A percentile compares a stretch with the other conserved stretches of the same genome.
phyloP scores from a whole-genome alignment of 2,888 invertebrate species.

The Agapetus fuscipes region DNA sequence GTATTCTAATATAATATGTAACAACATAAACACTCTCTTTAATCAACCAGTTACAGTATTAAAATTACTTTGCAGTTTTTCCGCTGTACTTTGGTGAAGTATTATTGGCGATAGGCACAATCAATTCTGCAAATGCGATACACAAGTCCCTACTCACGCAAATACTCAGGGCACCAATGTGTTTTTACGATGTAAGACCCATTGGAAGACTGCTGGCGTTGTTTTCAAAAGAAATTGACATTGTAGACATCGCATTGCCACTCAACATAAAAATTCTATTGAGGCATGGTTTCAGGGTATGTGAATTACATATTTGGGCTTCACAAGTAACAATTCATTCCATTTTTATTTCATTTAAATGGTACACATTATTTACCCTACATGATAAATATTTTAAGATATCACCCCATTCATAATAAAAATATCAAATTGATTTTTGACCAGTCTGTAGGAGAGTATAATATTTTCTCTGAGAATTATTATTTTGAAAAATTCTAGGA shows the following conservation, averaged over 20 bases:
- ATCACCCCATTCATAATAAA: no score
- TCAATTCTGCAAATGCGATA: slow-evolving; percentile 37
- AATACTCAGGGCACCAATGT: slow-evolving; percentile 45
- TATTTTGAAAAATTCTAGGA: no score
- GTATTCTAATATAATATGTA: no score
- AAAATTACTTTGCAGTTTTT: slow-evolving; percentile 29
- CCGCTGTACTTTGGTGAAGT: slow-evolving; percentile 26
- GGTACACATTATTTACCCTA: no score
- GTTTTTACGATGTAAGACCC: slow-evolving; percentile 54
- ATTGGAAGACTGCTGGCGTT: slow-evolving; percentile 53
- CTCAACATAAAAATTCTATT: slow-evolving; percentile 21
- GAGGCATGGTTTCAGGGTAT: slow-evolving; percentile 13
- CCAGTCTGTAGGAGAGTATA: no score
- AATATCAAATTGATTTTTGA: no score
- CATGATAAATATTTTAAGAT: no score
- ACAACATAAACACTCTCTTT: no score
- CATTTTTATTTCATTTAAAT: slow-evolving; percentile 1
- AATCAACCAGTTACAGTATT: no score
- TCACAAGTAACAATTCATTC: background rate
- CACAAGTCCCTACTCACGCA: slow-evolving; percentile 38
- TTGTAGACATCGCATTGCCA: slow-evolving; percentile 44
- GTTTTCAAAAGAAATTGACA: slow-evolving; percentile 47
- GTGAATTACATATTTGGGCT: slow-evolving; percentile 4
- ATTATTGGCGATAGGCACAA: slow-evolving; percentile 36
- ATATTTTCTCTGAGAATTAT: no score